phyloP scores from a whole-genome alignment of 2,113 vertebrate species.

The Tenrec ecaudatus region DNA sequence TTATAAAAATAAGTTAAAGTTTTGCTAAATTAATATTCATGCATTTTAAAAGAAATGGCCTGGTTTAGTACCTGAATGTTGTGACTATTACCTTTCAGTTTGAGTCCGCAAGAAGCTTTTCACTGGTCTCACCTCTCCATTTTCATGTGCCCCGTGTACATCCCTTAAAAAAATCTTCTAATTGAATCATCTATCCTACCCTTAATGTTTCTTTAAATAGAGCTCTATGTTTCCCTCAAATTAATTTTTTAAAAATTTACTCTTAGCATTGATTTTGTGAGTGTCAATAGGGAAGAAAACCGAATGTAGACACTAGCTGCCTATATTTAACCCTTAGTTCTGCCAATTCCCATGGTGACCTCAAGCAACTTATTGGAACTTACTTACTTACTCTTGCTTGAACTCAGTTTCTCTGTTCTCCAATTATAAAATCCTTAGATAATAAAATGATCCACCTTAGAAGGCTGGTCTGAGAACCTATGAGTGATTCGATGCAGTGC shows the following conservation, averaged over 20 bases:
- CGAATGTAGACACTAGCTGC: background rate
- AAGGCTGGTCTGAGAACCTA: background rate
- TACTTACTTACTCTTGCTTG: background rate
- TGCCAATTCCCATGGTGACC: background rate
- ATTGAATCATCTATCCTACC: background rate
- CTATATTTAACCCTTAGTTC: background rate
- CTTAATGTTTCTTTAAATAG: background rate
- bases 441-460: background rate
- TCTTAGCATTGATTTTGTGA: conserved; percentile 10
- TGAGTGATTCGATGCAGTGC: background rate
- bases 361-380: background rate
- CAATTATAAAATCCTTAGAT: background rate
- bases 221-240: conserved; percentile 1
- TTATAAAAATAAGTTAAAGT: conserved; percentile 4
- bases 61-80: background rate
- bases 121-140: background rate
- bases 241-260: conserved; percentile 22
- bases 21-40: background rate
- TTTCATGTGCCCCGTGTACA: background rate
- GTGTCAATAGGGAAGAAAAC: background rate
- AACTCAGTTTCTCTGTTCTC: background rate
- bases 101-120: background rate
- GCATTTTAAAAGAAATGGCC: conserved; percentile 32
- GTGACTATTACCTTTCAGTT: conserved; percentile 12
- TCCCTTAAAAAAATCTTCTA: background rate